Base-by-base conservation (phyloP, 2,888 invertebrate genomes). In the Lasioglossum malachurum region DNA sequence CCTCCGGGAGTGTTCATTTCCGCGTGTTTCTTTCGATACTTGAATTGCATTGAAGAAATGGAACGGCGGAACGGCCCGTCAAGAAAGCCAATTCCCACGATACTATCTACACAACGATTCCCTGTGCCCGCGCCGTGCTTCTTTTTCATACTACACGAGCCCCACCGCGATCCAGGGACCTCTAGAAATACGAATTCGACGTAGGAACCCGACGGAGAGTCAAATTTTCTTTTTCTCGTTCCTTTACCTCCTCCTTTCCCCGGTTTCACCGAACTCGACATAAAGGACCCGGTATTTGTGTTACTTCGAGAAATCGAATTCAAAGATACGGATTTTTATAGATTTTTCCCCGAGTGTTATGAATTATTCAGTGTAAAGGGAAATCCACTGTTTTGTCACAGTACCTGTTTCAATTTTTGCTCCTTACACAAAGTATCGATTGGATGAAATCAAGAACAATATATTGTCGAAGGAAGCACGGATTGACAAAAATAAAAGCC, bases 21-120 rank as follows among this genome's bases (percentile, higher is more conserved):
- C 64, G 81, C 60, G 53, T 41, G 27, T 77, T 78, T 82, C 73
- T 73, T 64, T 67, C 73, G 72, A 78, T 49, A 49, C 64, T 75
- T 46, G 83, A 72, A 35, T 75, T 14, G 80, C 53, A 64, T 41
- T 12, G 60, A 82, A 82, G 81, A 78, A 78, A 57, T 23, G 74
- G 46, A 64, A 31, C 46, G 31, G 69, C 53, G 41, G 35, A 23
- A 73, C 12, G 46, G 41, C 19, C 46, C 23, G 46, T 35, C 19
- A 69, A 78, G 78, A 74, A 69, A 78, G 57, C 31, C 73, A 78
- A 82, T 82, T 84, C 75, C 82, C 84, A 16, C 16, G 84, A 64
- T 78, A 71, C 77, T 35, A 78, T 81, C 84, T 77, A 3, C 57
- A 67, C 79, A 38, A 74, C 44, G 83, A 77, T 77, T 53, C 74